phyloP scores from a whole-genome alignment of 2,113 vertebrate species.

The Hemicordylus capensis region DNA sequence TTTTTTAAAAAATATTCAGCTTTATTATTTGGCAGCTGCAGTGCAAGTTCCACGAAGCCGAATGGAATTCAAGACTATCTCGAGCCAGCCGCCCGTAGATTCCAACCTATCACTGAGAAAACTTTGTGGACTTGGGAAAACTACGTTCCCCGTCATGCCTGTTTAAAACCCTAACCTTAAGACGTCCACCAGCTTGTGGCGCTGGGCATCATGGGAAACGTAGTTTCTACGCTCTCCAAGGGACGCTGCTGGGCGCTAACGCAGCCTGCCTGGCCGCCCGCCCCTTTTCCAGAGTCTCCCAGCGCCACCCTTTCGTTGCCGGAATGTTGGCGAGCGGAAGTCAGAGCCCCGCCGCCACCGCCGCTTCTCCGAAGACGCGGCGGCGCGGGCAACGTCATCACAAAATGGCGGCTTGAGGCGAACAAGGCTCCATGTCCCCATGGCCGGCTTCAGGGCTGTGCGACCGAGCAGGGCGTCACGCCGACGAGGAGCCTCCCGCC shows the following conservation, averaged over 20 bases:
- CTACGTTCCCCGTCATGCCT: background rate
- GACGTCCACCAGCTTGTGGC: rapidly evolving
- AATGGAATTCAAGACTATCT: background rate
- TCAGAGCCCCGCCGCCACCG: background rate
- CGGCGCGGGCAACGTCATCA: slow-evolving; percentile 11
- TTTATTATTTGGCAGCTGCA: background rate
- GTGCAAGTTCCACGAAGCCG: background rate
- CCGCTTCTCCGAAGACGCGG: slow-evolving; percentile 19
- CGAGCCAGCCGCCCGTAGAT: background rate
- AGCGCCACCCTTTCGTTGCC: background rate
- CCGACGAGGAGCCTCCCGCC: no score
- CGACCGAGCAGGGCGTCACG: no score
- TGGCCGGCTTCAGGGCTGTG: no score
- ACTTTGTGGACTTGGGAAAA: background rate
- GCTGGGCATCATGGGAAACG: background rate
- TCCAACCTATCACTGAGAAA: background rate
- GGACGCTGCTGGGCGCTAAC: background rate
- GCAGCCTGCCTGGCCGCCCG: no score
- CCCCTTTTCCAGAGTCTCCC: no score
- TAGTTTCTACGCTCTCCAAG: background rate
- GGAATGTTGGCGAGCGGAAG: slow-evolving; percentile 25
- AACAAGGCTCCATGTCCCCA: background rate
- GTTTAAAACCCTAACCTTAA: no score
- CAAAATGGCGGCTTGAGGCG: slow-evolving; percentile 59
- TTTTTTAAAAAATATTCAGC: no score